Evolutionary conservation across 2,113 vertebrate genomes (phyloP).

Genomic region (Cyphomyrus discorhynchus): DNA sequence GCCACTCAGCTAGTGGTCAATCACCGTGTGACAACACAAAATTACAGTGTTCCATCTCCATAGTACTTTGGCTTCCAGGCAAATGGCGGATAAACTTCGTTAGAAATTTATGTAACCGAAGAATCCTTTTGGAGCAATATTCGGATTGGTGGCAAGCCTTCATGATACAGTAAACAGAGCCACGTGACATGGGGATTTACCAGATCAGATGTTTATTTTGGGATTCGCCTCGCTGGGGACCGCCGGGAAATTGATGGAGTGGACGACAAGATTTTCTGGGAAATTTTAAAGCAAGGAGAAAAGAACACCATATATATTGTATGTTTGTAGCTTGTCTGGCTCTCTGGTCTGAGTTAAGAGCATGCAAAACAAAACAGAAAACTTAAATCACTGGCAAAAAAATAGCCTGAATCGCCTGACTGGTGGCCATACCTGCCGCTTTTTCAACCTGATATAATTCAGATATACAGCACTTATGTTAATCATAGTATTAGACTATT

Average conservation of each 20-base stretch:
- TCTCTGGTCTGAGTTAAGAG: not conserved
- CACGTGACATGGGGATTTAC: not conserved
- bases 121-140: not conserved
- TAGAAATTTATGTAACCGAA: not conserved
- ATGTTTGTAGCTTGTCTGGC: not conserved
- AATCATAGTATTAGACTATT: not conserved
- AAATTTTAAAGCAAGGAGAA: not conserved
- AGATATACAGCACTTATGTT: not conserved
- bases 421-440: not conserved
- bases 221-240: not conserved
- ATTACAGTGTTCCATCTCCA: not conserved
- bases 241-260: not conserved
- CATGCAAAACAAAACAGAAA: not conserved
- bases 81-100: not conserved
- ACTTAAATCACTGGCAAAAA: not conserved
- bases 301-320: not conserved
- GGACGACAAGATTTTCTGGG: not conserved
- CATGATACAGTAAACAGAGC: not conserved
- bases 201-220: not conserved
- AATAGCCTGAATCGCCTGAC: not conserved
- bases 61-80: not conserved
- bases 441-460: not conserved
- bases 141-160: not conserved
- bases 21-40: slow-evolving; percentile 1
- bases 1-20: not conserved